Percentiles rank a stretch among this genome's conserved stretches.
Evolutionary conservation across 2,888 invertebrate species (phyloP).

Genomic region (Liodrosophila aerea): DNA sequence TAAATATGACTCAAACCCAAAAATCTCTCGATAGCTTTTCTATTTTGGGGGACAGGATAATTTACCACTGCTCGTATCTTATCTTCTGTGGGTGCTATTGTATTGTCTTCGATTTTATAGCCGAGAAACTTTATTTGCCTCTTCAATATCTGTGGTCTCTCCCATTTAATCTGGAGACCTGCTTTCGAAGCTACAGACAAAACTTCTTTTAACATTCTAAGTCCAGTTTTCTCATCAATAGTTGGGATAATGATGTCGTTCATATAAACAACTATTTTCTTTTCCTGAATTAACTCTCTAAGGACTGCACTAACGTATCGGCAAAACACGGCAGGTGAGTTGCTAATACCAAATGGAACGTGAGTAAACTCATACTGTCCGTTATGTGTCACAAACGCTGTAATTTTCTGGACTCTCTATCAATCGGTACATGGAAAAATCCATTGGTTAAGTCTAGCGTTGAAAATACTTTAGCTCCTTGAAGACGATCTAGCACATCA

Average conservation of each 20-base stretch:
- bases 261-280: constrained; percentile 8
- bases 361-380: constrained; percentile 3
- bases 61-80: no score
- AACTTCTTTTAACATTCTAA: background rate
- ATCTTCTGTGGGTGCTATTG: no score
- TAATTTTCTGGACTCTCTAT: background rate
- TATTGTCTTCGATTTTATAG: no score
- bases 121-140: background rate
- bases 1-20: no score
- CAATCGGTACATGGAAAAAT: constrained; percentile 8
- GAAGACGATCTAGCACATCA: constrained; percentile 3
- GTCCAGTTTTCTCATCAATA: background rate
- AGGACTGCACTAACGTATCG: background rate
- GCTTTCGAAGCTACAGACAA: background rate
- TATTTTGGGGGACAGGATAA: no score
- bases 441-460: constrained; percentile 11
- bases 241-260: constrained; percentile 9
- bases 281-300: background rate
- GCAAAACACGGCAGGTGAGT: background rate
- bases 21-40: no score
- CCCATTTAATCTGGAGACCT: constrained; percentile 6
- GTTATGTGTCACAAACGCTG: constrained; percentile 2
- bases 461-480: constrained; percentile 3
- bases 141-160: background rate
- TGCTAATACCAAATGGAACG: constrained; percentile 9